A percentile compares a stretch with the other conserved stretches of the same genome.
Evolutionary conservation across 2,797 vertebrate genomes (phyloP).

Genomic region (Spinus pinus): DNA sequence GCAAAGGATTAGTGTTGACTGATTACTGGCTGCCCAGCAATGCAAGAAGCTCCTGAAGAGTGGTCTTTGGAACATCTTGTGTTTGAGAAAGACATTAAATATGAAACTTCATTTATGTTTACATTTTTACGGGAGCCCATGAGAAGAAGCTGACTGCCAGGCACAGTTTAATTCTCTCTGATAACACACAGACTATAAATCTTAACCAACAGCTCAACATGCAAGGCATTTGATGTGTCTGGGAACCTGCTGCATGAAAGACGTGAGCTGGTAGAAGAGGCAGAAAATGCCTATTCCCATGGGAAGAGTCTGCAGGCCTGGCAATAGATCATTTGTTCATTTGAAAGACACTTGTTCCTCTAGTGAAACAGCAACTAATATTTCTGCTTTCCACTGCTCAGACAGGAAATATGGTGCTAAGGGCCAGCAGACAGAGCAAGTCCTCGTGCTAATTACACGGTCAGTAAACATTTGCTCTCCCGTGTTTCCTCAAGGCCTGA

Average conservation of each 20-base stretch:
- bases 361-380: constrained; percentile 79
- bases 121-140: constrained; percentile 57
- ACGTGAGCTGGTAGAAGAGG: constrained; percentile 78
- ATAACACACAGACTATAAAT: constrained; percentile 79
- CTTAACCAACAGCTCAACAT: constrained; percentile 72
- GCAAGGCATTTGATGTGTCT: constrained; percentile 80
- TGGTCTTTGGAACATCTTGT: neutral
- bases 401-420: constrained; percentile 83
- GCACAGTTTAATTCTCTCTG: constrained; percentile 68
- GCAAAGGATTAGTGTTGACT: neutral
- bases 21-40: neutral
- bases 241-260: constrained; percentile 79
- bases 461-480: constrained; percentile 89
- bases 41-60: neutral
- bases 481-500: constrained; percentile 77
- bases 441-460: constrained; percentile 94
- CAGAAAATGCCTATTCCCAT: constrained; percentile 79
- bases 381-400: constrained; percentile 72
- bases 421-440: constrained; percentile 88
- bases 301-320: constrained; percentile 74
- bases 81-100: constrained; percentile 31
- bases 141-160: constrained; percentile 73
- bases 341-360: constrained; percentile 86
- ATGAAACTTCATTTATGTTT: neutral
- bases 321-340: constrained; percentile 79